Conservation (phyloP, 2,113 vertebrate species). For the Anguilla rostrata region DNA sequence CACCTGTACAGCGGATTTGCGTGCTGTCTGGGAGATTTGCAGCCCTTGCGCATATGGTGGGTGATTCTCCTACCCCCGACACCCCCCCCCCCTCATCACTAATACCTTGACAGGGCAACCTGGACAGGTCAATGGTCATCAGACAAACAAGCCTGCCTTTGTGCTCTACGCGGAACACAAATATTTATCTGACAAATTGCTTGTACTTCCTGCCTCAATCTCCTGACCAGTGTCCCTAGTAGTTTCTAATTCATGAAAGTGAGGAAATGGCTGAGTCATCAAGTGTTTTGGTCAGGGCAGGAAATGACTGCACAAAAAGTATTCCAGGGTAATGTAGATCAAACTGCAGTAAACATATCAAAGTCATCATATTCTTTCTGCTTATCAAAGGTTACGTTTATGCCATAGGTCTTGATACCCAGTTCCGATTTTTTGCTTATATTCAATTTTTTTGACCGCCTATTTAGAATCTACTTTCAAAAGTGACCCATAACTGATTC, state of each 20-base stretch:
- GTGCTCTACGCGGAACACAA: background rate
- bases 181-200: background rate
- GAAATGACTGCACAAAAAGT: background rate
- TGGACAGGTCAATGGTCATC: background rate
- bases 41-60: background rate
- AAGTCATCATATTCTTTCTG: too few relatives aligned
- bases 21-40: too few relatives aligned
- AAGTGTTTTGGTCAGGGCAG: background rate
- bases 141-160: background rate
- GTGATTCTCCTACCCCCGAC: too few relatives aligned
- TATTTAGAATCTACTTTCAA: too few relatives aligned
- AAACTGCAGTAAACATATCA: background rate
- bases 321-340: background rate
- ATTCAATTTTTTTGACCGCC: too few relatives aligned
- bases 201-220: background rate
- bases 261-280: background rate
- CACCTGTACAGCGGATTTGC: background rate
- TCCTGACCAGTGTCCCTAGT: background rate
- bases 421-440: too few relatives aligned
- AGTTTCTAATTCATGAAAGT: background rate
- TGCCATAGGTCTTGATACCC: too few relatives aligned
- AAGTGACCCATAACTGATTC: too few relatives aligned
- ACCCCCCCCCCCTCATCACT: background rate
- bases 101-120: background rate
- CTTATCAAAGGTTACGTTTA: too few relatives aligned